Percentiles rank a stretch among this genome's conserved stretches.
Conservation (phyloP, 2,797 vertebrate species). For the Microctenopoma lineatum region DNA sequence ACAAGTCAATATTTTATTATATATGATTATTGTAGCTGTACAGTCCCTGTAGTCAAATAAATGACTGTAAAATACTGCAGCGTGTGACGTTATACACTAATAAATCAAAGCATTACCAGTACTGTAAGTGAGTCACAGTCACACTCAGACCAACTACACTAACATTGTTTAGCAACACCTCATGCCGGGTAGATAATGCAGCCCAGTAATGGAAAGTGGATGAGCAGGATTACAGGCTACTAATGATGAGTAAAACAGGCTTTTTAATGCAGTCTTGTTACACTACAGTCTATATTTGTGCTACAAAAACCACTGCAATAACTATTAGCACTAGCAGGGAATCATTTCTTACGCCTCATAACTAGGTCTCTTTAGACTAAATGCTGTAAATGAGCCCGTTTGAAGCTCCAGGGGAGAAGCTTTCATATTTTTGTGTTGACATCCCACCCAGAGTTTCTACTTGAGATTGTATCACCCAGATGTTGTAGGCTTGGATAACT, state of each 20-base stretch:
- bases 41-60: background rate
- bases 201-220: background rate
- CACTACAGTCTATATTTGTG: background rate
- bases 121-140: slow-evolving; percentile 6
- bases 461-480: background rate
- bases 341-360: slow-evolving; percentile 5
- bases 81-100: background rate
- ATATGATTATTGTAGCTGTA: too few species aligned
- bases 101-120: background rate
- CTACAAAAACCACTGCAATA: slow-evolving; percentile 2
- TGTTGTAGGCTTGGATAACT: slow-evolving; percentile 9
- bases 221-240: background rate
- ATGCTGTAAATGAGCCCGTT: slow-evolving; percentile 13
- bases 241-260: background rate
- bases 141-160: background rate
- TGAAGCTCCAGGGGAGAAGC: slow-evolving; percentile 1
- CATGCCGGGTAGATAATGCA: slow-evolving; percentile 3
- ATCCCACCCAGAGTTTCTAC: background rate
- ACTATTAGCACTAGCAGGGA: slow-evolving; percentile 4
- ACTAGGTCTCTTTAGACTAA: slow-evolving; percentile 23
- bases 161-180: background rate
- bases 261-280: slow-evolving; percentile 4
- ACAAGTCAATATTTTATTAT: too few species aligned
- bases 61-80: background rate
- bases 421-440: background rate